Base-by-base conservation (phyloP, 1,140 invertebrate genomes). In the Drosophila cardini region DNA sequence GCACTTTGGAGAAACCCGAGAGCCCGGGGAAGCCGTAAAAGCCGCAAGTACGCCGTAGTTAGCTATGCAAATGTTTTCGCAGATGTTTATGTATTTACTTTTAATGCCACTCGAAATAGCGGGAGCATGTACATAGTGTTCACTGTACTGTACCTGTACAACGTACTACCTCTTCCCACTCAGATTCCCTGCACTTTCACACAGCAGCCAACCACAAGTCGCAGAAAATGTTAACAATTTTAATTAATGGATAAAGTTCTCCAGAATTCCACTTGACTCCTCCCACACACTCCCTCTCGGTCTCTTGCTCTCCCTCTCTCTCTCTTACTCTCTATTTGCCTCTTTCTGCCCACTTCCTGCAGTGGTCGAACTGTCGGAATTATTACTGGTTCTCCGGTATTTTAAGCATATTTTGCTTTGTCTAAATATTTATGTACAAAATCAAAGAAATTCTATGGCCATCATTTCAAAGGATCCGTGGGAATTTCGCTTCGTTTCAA, bases 171-270 rank as follows among this genome's bases (percentile, higher is more conserved):
- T 43, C 15, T 45, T 68, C 48, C 48, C 10, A 15, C 36, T 40
- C 3, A 10, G 0, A 2, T 1, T 43, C n/a, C n/a, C 32, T 60
- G 43, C 40, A 76, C 55, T 53, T 70, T 63, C 70, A 58, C 53
- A 72, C 65, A 64, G 62, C 74, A 79, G 46, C 84, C 84, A 87
- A 84, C 84, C 84, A 67, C 65, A 71, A 64, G 50, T 72, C 77
- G 26, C 32, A 52, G 69, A 69, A 67, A 84, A 76, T 84, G 80
- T 63, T 78, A 68, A 72, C 57, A 89, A 84, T 89, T 89, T 89
- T 89, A 89, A 89, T 89, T 89, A 89, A 89, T 89, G 84, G 84
- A 89, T 89, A 89, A 89, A 89, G 84, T 89, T 89, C 63, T 78
- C 55, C 53, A 61, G 53, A 70, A 89, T 84, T 74, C 53, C 43